Percentiles rank a stretch among this genome's conserved stretches.
phyloP scores from a whole-genome alignment of 2,113 vertebrate species.

The Pygoscelis antarcticus region DNA sequence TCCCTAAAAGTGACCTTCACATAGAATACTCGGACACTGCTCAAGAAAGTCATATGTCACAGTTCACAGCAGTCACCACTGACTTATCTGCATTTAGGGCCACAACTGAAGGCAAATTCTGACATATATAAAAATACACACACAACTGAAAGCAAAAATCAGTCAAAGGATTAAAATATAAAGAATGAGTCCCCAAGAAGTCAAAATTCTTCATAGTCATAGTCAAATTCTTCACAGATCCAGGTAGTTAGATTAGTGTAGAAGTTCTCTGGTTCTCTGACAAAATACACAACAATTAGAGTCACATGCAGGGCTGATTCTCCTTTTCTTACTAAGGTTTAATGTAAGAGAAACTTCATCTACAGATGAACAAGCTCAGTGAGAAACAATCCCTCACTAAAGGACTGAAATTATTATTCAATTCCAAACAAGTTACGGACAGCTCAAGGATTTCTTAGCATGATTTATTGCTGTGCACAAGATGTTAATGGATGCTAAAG shows the following conservation, averaged over 20 bases:
- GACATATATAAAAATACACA: not conserved
- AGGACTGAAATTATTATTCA: not conserved
- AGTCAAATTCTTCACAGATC: not conserved
- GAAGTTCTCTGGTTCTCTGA: not conserved
- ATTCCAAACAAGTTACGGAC: not conserved
- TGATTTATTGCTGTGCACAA: not conserved
- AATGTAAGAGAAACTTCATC: not conserved
- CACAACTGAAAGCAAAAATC: not conserved
- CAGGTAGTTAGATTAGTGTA: not conserved
- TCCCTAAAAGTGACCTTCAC: not conserved
- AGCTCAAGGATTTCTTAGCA: not conserved
- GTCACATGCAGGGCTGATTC: not conserved
- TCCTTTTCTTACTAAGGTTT: not conserved
- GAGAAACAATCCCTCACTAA: not conserved
- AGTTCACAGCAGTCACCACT: not conserved
- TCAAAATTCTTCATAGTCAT: too few species aligned
- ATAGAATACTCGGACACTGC: not conserved
- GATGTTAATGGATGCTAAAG: not conserved
- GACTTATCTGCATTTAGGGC: not conserved
- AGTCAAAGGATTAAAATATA: not conserved
- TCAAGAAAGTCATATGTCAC: not conserved
- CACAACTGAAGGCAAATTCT: not conserved
- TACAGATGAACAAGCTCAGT: not conserved
- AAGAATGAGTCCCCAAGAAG: not conserved
- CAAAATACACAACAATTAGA: not conserved